Conservation (phyloP, 2,113 vertebrate species). For the Gasterosteus aculeatus region DNA sequence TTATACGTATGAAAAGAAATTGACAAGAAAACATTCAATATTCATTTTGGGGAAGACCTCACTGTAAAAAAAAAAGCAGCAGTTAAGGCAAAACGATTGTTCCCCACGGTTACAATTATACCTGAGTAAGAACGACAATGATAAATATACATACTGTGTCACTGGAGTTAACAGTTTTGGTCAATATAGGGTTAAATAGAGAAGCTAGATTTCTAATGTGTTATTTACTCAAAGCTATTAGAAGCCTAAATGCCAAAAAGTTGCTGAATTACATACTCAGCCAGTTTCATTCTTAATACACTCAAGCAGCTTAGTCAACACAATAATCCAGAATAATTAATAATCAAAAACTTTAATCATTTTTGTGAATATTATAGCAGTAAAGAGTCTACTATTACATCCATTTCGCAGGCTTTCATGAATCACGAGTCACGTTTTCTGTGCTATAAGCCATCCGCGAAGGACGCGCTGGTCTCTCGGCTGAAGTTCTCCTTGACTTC, state of each 20-base stretch:
- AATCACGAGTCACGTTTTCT: not conserved
- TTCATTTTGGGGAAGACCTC: constrained; percentile 54
- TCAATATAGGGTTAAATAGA: constrained; percentile 40
- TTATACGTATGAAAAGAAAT: constrained; percentile 12
- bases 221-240: constrained; percentile 29
- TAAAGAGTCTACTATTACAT: constrained; percentile 20
- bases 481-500: constrained; percentile 93
- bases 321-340: constrained; percentile 26
- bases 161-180: constrained; percentile 48
- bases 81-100: constrained; percentile 75
- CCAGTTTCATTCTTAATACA: constrained; percentile 20
- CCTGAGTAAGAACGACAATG: constrained; percentile 67
- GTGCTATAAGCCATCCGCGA: constrained; percentile 88
- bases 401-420: constrained; percentile 1
- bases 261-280: constrained; percentile 14
- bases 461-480: constrained; percentile 85
- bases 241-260: constrained; percentile 33
- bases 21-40: constrained; percentile 27
- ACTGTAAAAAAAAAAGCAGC: constrained; percentile 65
- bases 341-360: constrained; percentile 26
- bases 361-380: constrained; percentile 27
- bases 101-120: constrained; percentile 69
- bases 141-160: constrained; percentile 42
- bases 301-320: constrained; percentile 31
- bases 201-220: constrained; percentile 29